Evolutionary conservation across 1,140 invertebrate genomes (phyloP).

Genomic region (Chionoecetes opilio): DNA sequence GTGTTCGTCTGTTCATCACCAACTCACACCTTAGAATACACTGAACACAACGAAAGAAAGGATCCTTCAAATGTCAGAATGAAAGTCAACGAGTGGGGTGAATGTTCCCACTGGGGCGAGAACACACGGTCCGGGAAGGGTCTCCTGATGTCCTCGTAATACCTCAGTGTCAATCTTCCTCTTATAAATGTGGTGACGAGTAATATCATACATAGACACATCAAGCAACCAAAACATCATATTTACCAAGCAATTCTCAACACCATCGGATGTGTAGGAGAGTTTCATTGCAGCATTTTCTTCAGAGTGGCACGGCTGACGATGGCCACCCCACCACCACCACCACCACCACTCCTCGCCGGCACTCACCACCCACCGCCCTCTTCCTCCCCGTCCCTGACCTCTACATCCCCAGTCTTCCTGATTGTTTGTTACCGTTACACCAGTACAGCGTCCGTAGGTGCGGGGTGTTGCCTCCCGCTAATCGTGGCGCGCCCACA

Average conservation of each 20-base stretch:
- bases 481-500: constrained; percentile 3
- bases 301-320: neutral
- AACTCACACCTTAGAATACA: neutral
- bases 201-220: neutral
- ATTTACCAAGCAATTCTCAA: neutral
- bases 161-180: constrained; percentile 13
- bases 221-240: constrained; percentile 2
- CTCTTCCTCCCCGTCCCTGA: constrained; percentile 21
- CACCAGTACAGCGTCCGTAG: constrained; percentile 50
- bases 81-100: neutral
- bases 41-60: neutral
- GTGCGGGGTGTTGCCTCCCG: constrained; percentile 45
- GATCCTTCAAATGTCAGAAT: neutral
- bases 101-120: neutral
- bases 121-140: neutral
- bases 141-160: neutral
- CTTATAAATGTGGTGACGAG: neutral
- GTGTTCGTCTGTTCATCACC: neutral
- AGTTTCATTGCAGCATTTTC: constrained; percentile 17
- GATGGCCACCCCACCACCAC: neutral
- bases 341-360: neutral
- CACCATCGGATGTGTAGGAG: neutral
- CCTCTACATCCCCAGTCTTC: constrained; percentile 62
- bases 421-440: constrained; percentile 69
- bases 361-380: constrained; percentile 46